Evolutionary conservation across 2,888 invertebrate species (phyloP).

Genomic region (Drosophila mayaguana): DNA sequence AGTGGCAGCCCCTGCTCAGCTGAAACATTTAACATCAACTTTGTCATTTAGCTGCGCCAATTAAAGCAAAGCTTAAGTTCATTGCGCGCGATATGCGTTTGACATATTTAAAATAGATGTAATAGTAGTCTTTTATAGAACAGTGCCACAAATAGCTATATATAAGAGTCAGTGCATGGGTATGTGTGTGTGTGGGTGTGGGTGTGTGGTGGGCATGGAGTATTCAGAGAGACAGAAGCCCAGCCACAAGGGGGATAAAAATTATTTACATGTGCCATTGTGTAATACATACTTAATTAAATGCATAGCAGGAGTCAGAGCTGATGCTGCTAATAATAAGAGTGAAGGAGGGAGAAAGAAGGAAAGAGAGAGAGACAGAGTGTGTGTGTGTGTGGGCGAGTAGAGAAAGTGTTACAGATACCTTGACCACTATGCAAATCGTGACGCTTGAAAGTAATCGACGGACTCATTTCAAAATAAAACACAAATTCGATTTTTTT

Average conservation of each 20-base stretch:
- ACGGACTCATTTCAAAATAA: slow-evolving; percentile 54
- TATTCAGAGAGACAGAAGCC: slow-evolving; percentile 1
- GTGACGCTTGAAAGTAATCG: slow-evolving; percentile 69
- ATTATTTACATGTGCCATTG: slow-evolving; percentile 34
- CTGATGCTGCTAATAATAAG: slow-evolving; percentile 31
- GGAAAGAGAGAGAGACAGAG: slow-evolving; percentile 11
- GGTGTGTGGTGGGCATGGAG: slow-evolving; percentile 1
- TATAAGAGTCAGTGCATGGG: background rate
- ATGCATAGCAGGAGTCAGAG: slow-evolving; percentile 13
- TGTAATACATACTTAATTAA: slow-evolving; percentile 13
- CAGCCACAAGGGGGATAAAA: slow-evolving; percentile 34
- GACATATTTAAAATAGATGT: slow-evolving; percentile 63
- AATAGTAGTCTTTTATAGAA: slow-evolving; percentile 28
- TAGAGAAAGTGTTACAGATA: slow-evolving; percentile 19
- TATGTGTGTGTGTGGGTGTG: background rate
- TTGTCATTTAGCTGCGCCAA: slow-evolving; percentile 59
- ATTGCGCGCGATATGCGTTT: slow-evolving; percentile 28
- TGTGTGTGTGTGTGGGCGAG: background rate
- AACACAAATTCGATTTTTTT: slow-evolving; percentile 56
- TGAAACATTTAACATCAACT: slow-evolving; percentile 37
- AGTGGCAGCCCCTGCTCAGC: slow-evolving; percentile 11
- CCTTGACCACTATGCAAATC: slow-evolving; percentile 39
- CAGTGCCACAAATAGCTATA: slow-evolving; percentile 16
- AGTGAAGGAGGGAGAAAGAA: slow-evolving; percentile 7
- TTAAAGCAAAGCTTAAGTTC: slow-evolving; percentile 46